A percentile compares a stretch with the other conserved stretches of the same genome.
phyloP scores from a whole-genome alignment of 2,888 invertebrate species.

The Poecilus cupreus region DNA sequence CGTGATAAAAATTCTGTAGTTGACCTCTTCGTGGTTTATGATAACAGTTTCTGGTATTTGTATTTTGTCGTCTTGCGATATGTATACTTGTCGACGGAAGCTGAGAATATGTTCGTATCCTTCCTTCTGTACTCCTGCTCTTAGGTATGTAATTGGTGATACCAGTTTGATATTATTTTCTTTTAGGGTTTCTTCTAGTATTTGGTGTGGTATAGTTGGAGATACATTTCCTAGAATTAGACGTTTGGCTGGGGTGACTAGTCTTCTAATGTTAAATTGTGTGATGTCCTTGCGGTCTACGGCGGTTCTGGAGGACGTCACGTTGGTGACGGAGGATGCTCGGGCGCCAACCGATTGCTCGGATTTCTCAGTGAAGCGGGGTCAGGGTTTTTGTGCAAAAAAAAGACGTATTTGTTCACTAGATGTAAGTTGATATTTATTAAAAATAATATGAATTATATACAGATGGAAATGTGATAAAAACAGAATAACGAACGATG shows the following conservation, averaged over 20 bases:
- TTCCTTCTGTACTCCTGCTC: constrained; percentile 42
- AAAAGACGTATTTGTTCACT: too few relatives aligned
- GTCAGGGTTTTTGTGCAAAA: too few relatives aligned
- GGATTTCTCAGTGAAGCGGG: too few relatives aligned
- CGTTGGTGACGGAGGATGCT: too few relatives aligned
- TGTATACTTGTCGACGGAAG: constrained; percentile 56
- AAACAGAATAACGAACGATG: too few relatives aligned
- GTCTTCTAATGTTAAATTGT: neutral
- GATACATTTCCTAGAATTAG: constrained; percentile 33
- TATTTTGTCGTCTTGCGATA: constrained; percentile 47
- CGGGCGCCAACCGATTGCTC: too few relatives aligned
- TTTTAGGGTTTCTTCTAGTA: neutral
- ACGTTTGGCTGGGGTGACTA: neutral
- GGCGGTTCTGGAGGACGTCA: too few relatives aligned
- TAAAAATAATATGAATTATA: too few relatives aligned
- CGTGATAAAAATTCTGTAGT: too few relatives aligned
- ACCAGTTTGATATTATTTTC: neutral
- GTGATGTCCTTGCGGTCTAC: too few relatives aligned
- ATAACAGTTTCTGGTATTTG: constrained; percentile 59
- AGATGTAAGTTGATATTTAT: too few relatives aligned
- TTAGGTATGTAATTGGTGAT: constrained; percentile 43
- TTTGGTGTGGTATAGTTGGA: constrained; percentile 30
- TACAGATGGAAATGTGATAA: too few relatives aligned
- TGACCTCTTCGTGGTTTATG: constrained; percentile 51
- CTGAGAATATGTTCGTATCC: constrained; percentile 54